Evolutionary conservation across 2,888 invertebrate genomes (phyloP).

Genomic region (Bombylius major): DNA sequence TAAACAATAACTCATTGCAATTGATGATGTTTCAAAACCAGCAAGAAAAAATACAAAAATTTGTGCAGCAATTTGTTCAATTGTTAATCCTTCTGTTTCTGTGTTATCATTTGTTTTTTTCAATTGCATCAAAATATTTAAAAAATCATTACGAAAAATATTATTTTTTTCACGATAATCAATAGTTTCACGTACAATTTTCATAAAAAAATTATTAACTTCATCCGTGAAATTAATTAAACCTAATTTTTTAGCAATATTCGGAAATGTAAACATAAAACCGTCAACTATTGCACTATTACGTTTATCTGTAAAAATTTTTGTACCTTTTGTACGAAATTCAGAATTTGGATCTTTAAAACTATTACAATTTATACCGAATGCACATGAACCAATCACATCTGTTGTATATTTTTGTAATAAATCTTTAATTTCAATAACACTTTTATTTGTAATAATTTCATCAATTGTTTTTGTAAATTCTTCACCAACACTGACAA

Average conservation of each 20-base stretch:
- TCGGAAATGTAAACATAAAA: constrained; percentile 5
- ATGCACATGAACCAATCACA: constrained; percentile 39
- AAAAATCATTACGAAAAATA: constrained; percentile 22
- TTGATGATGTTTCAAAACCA: constrained; percentile 38
- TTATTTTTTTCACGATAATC: constrained; percentile 19
- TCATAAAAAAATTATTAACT: constrained; percentile 23
- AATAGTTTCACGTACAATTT: constrained; percentile 29
- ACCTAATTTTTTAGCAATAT: constrained; percentile 1
- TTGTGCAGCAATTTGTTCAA: constrained; percentile 29
- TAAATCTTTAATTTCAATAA: constrained; percentile 36
- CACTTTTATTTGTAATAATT: constrained; percentile 21
- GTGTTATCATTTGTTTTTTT: constrained; percentile 10
- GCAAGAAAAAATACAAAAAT: constrained; percentile 37
- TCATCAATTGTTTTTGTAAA: neutral
- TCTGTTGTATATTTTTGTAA: constrained; percentile 39
- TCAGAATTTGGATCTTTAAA: constrained; percentile 29
- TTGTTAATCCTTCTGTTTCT: neutral
- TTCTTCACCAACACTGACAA: constrained; percentile 18
- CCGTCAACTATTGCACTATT: neutral
- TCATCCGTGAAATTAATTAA: constrained; percentile 16
- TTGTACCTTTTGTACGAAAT: constrained; percentile 24
- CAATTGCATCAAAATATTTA: constrained; percentile 22
- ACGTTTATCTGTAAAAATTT: constrained; percentile 19
- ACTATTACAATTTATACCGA: constrained; percentile 38
- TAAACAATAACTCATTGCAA: constrained; percentile 30